These are phyloP conservation scores for Petroica traversi DNA, from an alignment of 2,113 vertebrate genomes.

Conservation along the genomic window DNA sequence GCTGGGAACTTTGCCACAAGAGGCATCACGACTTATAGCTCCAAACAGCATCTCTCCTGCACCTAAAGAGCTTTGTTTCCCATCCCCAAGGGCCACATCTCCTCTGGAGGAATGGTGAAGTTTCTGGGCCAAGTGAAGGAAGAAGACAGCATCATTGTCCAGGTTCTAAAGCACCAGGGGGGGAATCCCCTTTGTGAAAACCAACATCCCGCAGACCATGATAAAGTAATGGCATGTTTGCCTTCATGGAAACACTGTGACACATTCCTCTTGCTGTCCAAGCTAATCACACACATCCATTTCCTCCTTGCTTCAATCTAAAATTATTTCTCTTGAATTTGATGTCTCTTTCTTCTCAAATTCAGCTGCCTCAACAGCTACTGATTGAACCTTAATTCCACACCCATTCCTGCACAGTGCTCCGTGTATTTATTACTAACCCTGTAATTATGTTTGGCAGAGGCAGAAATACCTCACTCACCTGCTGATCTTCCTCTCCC, in stretches of 20 bases:
- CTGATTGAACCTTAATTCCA: neutral
- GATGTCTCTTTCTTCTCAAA: neutral
- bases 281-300: neutral
- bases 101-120: constrained; percentile 76
- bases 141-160: constrained; percentile 81
- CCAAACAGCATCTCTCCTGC: neutral
- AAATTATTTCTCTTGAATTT: neutral
- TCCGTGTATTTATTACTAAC: too few relatives aligned
- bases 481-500: neutral
- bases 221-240: constrained; percentile 71
- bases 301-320: neutral
- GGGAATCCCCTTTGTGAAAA: constrained; percentile 89
- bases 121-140: constrained; percentile 69
- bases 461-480: neutral
- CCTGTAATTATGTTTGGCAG: neutral
- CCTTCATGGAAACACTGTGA: neutral
- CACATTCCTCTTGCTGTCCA: neutral
- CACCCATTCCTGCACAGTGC: fast-evolving
- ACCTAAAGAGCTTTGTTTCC: neutral
- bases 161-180: constrained; percentile 89
- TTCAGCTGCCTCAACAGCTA: neutral
- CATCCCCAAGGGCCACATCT: constrained; percentile 76
- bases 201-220: constrained; percentile 85
- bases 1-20: neutral
- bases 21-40: neutral